Percentiles rank a stretch among this genome's conserved stretches.
Evolutionary conservation across 1,140 invertebrate genomes (phyloP).

Genomic region (Pemphigus obesinymphae): DNA sequence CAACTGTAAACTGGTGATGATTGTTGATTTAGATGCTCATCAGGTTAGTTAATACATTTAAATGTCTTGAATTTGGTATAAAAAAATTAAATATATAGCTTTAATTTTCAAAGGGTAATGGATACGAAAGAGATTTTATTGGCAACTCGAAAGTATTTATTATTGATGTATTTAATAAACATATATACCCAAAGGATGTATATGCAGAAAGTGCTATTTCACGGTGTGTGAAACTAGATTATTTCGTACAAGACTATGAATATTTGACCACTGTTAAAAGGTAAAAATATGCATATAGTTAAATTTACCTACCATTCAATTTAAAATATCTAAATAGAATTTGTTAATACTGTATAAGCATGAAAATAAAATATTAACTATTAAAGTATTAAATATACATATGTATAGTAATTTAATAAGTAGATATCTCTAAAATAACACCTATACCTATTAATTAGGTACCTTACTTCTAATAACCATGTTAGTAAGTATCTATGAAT

Average conservation of each 20-base stretch:
- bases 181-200: conserved; percentile 75
- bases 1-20: conserved; percentile 63
- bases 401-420: neutral
- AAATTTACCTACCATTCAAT: too few species aligned
- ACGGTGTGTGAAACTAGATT: conserved; percentile 65
- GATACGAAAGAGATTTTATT: conserved; percentile 75
- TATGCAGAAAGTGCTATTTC: conserved; percentile 69
- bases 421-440: too few species aligned
- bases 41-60: conserved; percentile 54
- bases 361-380: neutral
- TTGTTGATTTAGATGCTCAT: conserved; percentile 85
- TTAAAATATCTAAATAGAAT: neutral
- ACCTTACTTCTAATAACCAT: neutral
- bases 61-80: neutral
- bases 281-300: conserved; percentile 54
- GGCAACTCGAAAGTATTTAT: conserved; percentile 71
- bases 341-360: neutral
- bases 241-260: conserved; percentile 62
- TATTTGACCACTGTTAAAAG: conserved; percentile 65
- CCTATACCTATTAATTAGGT: too few species aligned
- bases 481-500: too few species aligned
- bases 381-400: neutral
- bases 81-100: neutral
- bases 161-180: conserved; percentile 78
- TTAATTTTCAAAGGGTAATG: conserved; percentile 65